Conservation (phyloP, 1,140 invertebrate species). For the Pristionchus pacificus region DNA sequence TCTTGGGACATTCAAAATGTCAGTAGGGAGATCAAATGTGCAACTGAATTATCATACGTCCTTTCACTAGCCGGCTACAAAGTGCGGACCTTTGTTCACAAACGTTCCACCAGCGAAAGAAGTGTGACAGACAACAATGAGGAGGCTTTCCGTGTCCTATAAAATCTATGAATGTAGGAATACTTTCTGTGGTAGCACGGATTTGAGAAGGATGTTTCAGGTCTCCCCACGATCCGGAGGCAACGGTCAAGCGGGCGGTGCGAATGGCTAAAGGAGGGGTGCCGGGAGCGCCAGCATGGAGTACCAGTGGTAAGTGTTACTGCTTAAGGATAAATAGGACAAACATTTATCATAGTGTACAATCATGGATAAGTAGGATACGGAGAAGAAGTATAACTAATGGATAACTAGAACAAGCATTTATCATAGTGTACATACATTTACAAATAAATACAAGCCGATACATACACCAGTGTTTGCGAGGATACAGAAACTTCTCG, state of each 20-base stretch:
- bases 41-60: no score
- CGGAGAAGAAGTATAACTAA: background rate
- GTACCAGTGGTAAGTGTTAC: constrained; percentile 50
- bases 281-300: constrained; percentile 42
- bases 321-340: background rate
- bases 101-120: no score
- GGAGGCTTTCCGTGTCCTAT: no score
- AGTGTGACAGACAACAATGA: no score
- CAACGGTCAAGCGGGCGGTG: constrained; percentile 42
- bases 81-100: no score
- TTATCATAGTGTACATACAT: background rate
- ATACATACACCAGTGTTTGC: background rate
- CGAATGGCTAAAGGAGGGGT: constrained; percentile 36
- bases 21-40: no score
- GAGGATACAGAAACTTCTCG: background rate
- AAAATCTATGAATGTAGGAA: no score
- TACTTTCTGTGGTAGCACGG: no score
- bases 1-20: no score
- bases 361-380: no score
- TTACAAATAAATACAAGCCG: background rate
- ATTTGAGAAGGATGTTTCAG: background rate
- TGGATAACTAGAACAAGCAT: background rate
- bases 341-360: background rate
- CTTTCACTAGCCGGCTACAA: no score
- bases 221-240: constrained; percentile 25